These are phyloP conservation scores for Darevskia mixta DNA, from an alignment of 2,797 vertebrate genomes.

Conservation along the genomic window DNA sequence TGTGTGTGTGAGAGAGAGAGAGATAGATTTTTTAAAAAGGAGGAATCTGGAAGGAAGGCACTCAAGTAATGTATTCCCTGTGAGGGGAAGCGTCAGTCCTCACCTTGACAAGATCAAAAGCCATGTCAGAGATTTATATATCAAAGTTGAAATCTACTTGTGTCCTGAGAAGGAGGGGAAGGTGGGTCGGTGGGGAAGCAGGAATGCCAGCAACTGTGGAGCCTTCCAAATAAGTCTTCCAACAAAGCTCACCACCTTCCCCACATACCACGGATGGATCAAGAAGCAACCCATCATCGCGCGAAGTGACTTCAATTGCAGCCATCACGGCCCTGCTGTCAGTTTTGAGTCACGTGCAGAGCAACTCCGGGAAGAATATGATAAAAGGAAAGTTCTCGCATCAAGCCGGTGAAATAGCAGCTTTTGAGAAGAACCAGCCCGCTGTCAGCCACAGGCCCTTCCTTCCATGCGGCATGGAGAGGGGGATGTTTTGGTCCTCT, in stretches of 20 bases:
- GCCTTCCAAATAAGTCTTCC: constrained; percentile 1
- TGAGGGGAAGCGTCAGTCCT: constrained; percentile 9
- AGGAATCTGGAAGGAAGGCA: background rate
- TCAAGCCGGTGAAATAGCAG: background rate
- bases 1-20: background rate
- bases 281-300: background rate
- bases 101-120: constrained; percentile 24
- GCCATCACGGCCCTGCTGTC: background rate
- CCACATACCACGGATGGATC: background rate
- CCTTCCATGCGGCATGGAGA: background rate
- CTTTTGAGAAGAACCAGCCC: background rate
- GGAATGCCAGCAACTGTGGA: background rate
- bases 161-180: background rate
- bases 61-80: constrained; percentile 22
- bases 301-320: background rate
- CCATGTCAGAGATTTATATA: constrained; percentile 21
- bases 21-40: background rate
- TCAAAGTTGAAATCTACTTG: constrained; percentile 34
- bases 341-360: background rate
- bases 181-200: no score
- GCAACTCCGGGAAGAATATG: background rate
- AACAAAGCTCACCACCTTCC: background rate
- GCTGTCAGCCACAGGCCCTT: background rate
- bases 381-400: background rate
- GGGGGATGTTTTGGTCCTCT: background rate